Conservation (phyloP, 2,113 vertebrate genomes). For the Micronycteris hirsuta region DNA sequence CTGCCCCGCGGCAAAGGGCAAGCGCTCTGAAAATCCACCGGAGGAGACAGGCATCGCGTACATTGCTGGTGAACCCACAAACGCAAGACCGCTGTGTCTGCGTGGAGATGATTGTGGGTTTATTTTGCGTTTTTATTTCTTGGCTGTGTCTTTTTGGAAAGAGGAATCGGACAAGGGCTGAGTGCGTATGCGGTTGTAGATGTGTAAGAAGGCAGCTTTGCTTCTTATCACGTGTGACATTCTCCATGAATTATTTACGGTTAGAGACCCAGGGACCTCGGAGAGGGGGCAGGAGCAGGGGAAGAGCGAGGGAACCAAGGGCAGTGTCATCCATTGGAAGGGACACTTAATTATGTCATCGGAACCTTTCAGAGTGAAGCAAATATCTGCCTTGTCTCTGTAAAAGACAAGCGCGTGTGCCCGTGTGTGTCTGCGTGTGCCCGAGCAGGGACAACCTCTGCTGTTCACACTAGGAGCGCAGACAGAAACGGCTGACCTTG, state of each 20-base stretch:
- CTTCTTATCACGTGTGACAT: conserved; percentile 56
- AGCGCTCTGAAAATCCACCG: not conserved
- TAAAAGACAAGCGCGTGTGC: not conserved
- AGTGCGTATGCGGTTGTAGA: conserved; percentile 12
- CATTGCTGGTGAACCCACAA: too few relatives aligned
- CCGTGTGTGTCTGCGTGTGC: too few relatives aligned
- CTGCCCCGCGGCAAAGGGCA: not conserved
- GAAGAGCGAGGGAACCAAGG: fast-evolving
- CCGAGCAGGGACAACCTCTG: not conserved
- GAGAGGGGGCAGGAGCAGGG: conserved; percentile 71
- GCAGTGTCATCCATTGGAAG: not conserved
- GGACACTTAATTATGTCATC: not conserved
- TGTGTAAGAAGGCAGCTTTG: conserved; percentile 65
- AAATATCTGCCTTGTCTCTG: not conserved
- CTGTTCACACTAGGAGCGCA: not conserved
- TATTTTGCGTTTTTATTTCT: not conserved
- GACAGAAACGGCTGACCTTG: not conserved
- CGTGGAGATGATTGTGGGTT: not conserved
- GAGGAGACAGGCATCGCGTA: too few relatives aligned
- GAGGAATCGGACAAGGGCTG: conserved; percentile 7
- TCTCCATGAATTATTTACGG: conserved; percentile 85
- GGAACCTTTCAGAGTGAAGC: not conserved
- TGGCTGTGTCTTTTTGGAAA: not conserved
- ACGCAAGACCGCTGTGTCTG: fast-evolving
- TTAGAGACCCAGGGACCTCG: conserved; percentile 69